Percentiles rank a stretch among this genome's conserved stretches.
Evolutionary conservation across 2,113 vertebrate genomes (phyloP).

Genomic region (Gavia stellata): DNA sequence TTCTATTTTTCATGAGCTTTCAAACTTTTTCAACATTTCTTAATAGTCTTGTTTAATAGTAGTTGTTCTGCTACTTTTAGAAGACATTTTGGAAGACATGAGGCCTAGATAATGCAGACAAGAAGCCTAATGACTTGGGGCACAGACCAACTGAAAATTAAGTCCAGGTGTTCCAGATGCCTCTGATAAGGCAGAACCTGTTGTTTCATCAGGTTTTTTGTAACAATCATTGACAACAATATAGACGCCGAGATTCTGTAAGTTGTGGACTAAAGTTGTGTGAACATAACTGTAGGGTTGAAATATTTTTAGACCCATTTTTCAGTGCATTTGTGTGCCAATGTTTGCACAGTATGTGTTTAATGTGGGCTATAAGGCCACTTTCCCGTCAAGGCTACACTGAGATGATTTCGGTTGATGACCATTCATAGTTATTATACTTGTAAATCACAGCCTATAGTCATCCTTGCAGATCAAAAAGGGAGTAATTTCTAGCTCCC

Average conservation of each 20-base stretch:
- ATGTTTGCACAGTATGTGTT: background rate
- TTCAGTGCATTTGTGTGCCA: background rate
- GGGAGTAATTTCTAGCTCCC: background rate
- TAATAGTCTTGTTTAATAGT: slow-evolving; percentile 20
- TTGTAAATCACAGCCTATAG: background rate
- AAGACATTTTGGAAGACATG: background rate
- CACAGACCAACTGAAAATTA: background rate
- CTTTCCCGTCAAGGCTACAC: background rate
- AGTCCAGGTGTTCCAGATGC: background rate
- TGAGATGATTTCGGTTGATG: background rate
- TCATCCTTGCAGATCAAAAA: background rate
- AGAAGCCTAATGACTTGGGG: background rate
- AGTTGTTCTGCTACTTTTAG: slow-evolving; percentile 6
- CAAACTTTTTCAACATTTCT: slow-evolving; percentile 30
- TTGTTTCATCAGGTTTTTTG: background rate
- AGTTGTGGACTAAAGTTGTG: background rate
- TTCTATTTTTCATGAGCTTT: slow-evolving; percentile 43
- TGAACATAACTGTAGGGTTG: background rate
- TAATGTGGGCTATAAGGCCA: background rate
- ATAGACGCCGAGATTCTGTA: background rate
- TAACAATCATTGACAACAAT: background rate
- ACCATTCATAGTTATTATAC: background rate
- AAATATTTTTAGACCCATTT: background rate
- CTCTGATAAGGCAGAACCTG: background rate
- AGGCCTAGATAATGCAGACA: background rate